Evolutionary conservation across 1,140 invertebrate genomes (phyloP), one percentile per base, ranked within the genome.

Genomic region (Diorhabda elongata): DNA sequence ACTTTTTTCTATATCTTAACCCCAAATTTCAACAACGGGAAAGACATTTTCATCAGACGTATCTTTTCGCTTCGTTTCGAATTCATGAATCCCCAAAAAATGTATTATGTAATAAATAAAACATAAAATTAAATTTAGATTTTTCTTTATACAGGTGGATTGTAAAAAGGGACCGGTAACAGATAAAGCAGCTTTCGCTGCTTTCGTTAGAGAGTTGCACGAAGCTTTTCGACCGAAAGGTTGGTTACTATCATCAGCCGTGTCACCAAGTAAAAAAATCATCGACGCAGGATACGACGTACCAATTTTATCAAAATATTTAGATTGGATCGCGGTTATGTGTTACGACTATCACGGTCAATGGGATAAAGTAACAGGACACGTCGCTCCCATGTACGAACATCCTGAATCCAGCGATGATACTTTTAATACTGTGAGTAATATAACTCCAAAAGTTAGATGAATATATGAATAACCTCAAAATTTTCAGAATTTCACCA

Each of bases 261-360:
- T 88, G 3, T 88, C 87, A 3, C 84, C 87, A 2, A 87, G 84
- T 73, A 85, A 84, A 77, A 74, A 78, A 59, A 82, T 84, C 4
- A 81, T 85, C 4, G 83, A 84, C 71, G 75, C 75, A 42, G 90
- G 87, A 5, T 95, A 95, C 75, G 90, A 94, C 74, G 88, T 94
- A 0, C 88, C 90, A 2, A 79, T 83, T 2, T 75, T 95, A 3
- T 87, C 87, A 0, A 82, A 84, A 26, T 89, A 92, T 77, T 83
- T 95, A 64, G 91, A 95, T 78, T 95, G 92, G 90, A 94, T 97
- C 73, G 88, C 92, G 2, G 87, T 96, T 0, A 96, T 96, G 94
- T 89, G 90, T 0, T 96, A 97, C 76, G 94, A 96, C 77, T 95
- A 90, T 76, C 93, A 95, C 74, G 94, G 94, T 0, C 90, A 93